Percentiles rank a stretch among this genome's conserved stretches.
Conservation (phyloP, 2,888 invertebrate species). For the Pantelozetes paolii region DNA sequence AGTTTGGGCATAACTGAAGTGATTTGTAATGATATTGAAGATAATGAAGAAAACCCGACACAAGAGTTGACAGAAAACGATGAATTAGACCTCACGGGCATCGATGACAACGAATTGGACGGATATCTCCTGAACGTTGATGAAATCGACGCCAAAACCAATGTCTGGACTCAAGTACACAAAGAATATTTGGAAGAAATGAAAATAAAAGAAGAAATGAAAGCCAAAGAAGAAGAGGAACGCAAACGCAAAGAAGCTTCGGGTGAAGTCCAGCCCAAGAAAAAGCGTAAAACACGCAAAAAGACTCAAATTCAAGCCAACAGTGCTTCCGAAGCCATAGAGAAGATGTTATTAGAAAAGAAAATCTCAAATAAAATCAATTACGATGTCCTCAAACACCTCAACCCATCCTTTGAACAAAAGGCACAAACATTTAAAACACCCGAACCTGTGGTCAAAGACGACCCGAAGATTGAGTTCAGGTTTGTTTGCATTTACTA, state of each 20-base stretch:
- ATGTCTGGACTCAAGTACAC: constrained; percentile 81
- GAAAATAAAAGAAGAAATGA: constrained; percentile 65
- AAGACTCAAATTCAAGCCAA: constrained; percentile 51
- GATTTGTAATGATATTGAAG: constrained; percentile 12
- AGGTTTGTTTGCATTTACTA: no score
- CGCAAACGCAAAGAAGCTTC: constrained; percentile 47
- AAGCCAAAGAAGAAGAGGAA: constrained; percentile 48
- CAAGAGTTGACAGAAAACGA: constrained; percentile 49
- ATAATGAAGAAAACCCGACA: constrained; percentile 4
- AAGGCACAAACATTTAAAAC: background rate
- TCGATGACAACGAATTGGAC: constrained; percentile 86
- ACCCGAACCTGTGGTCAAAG: background rate
- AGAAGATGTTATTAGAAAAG: constrained; percentile 92
- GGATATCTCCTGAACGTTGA: constrained; percentile 75
- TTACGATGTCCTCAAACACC: constrained; percentile 86
- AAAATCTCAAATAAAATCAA: constrained; percentile 95
- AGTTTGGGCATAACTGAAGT: constrained; percentile 62
- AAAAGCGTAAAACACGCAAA: constrained; percentile 48
- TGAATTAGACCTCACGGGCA: constrained; percentile 59
- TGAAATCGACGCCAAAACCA: constrained; percentile 74
- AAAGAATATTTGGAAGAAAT: constrained; percentile 79
- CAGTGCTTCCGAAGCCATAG: constrained; percentile 77
- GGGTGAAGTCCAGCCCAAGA: constrained; percentile 45
- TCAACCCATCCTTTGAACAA: constrained; percentile 52
- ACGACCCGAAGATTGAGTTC: background rate